Evolutionary conservation across 2,797 vertebrate genomes (phyloP), one percentile per base, ranked within the genome.

Genomic region (Oreortyx pictus): DNA sequence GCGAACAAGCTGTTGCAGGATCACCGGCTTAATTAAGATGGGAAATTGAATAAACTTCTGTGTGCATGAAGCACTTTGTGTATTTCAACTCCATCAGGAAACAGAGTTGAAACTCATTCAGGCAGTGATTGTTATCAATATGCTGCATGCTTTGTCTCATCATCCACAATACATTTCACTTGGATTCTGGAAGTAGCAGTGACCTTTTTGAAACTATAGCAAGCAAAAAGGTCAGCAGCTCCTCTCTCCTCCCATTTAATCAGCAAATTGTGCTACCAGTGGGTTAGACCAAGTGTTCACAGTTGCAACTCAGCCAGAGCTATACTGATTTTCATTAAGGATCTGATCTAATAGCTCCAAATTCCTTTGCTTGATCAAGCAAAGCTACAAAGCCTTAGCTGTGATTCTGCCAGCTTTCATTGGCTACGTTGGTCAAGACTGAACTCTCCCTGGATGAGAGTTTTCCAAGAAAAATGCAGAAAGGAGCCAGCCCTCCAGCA

Each of bases 381-480:
- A 93, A 67, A 80, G 87, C 54, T 88, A 93, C 89, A 94, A 89
- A 94, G 90, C 79, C 57, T n/a, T 46, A 76, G 82, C 75, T 89
- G 93, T 95, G 82, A 86, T 39, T 50, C 82, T 92, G 90, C 81
- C 84, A 96, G 88, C 67, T 86, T 89, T 90, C 82, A 37, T 8
- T 3, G 1, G 73, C 88, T 88, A 35, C n/a, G 39, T 20, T 82
- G 82, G 85, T 91, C 78, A 61, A 84, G 66, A n/a, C 80, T 44
- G 56, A 89, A 19, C 79, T 84, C 83, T 92, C 72, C 62, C 82
- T 91, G 71, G 56, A 90, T 83, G 90, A 52, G 90, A 94, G 77
- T 67, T 87, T 89, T 96, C 95, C 96, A 93, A 95, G 82, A 93
- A 95, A 94, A 94, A 91, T 74, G 79, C 76, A 50, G 56, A 1